phyloP scores from a whole-genome alignment of 2,888 invertebrate species.

The Xestia c-nigrum region DNA sequence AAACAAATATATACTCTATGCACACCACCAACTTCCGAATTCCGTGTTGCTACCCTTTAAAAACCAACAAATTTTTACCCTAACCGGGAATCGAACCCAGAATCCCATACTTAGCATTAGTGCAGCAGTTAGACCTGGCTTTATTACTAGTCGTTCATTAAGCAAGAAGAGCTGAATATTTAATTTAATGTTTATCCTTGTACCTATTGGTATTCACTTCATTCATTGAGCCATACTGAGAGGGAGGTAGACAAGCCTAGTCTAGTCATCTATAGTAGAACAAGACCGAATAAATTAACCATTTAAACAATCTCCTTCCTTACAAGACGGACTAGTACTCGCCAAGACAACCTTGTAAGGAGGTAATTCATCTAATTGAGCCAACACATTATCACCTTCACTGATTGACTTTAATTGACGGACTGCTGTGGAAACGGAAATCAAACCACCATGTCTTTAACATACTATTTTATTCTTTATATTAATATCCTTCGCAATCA shows the following conservation, averaged over 20 bases:
- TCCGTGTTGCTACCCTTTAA: neutral
- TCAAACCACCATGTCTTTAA: slow-evolving; percentile 72
- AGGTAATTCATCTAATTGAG: slow-evolving; percentile 26
- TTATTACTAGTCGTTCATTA: neutral
- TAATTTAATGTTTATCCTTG: neutral
- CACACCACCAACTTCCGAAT: neutral
- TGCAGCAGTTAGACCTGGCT: neutral
- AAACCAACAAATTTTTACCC: neutral
- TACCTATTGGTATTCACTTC: neutral
- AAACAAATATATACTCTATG: too few relatives aligned
- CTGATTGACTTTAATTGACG: slow-evolving; percentile 4
- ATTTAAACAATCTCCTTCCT: slow-evolving; percentile 18
- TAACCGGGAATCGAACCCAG: neutral
- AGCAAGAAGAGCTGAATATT: neutral
- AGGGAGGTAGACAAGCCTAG: neutral
- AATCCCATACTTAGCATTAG: neutral
- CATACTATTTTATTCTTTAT: slow-evolving; percentile 87
- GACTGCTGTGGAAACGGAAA: slow-evolving; percentile 36
- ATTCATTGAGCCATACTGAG: neutral
- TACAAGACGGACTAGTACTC: neutral
- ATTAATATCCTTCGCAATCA: slow-evolving; percentile 87
- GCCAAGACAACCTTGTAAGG: neutral
- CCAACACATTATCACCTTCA: neutral
- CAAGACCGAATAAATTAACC: slow-evolving; percentile 2
- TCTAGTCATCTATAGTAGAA: neutral